Evolutionary conservation across 2,888 invertebrate genomes (phyloP), one percentile per base, ranked within the genome.

Genomic region (Drosophila algonquin): DNA sequence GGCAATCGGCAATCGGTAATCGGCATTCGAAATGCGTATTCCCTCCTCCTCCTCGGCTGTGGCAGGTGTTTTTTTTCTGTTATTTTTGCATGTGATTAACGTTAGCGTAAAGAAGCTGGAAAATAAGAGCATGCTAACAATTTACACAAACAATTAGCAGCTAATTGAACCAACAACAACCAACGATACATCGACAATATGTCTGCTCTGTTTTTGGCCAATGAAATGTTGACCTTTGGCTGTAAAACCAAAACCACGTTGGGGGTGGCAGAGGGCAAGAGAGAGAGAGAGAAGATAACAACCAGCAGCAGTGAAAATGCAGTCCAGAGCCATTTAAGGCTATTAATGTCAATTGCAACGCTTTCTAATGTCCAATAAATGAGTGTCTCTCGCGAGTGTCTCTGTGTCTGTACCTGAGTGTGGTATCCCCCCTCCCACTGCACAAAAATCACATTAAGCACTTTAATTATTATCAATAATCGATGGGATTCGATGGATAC

Each of bases 341-440:
- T 58, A 81, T 84, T 79, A 73, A 73, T 79, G 69, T 58, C 73
- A 63, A 61, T 67, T 57, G 67, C 64, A 75, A 73, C 64, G 77
- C 77, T 81, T 83, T 81, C 79, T 63, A 79, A 65, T 65, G 46
- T 40, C 40, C 40, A 40, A 40, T 40, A 40, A 40, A 7, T n/a
- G 40, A 40, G n/a, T 40, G 40, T n/a, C n/a, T 40, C 7, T 3
- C 21, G 21, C 21, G 21, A 3, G 2, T 21, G 2, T 21, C 2
- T 21, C 21, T 21, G n/a, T 1, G 40, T 35, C 4, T 35, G 24
- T 24, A 24, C 4, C 24, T 24, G 24, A 24, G 24, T 24, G 24
- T 24, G 24, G 24, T 18, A 3, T 21, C 3, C 21, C 24, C 24
- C 24, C 24, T 4, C 24, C 24, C 24, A 4, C 3, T 7, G 27